Evolutionary conservation across 2,888 invertebrate species (phyloP), one percentile per base, ranked within the genome.

Genomic region (Xestoiulus laeticollis): DNA sequence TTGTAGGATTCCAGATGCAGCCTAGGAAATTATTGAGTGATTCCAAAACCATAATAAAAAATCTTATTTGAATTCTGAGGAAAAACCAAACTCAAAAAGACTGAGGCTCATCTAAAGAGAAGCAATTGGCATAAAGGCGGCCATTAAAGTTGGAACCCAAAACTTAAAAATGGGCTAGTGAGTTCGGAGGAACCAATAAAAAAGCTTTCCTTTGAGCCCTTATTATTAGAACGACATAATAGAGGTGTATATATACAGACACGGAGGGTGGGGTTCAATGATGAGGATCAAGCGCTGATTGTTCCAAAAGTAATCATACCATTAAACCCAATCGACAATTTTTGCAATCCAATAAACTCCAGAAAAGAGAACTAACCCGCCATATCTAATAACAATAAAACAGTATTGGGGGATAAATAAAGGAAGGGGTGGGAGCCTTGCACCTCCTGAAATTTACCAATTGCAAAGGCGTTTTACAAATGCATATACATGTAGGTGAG

Each of bases 151-250:
- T 6, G 59, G 59, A 22, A n/a, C 59, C 22, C 59, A 59, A 59
- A 59, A 59, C 59, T 59, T 59, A 59, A 59, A 59, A 59, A 59
- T 10, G 59, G 59, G 59, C 59, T 10, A n/a, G 59, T n/a, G 22
- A 59, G 59, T 59, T 59, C 22, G 59, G n/a, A 59, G 22, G 59
- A 59, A 59, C 59, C 59, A 59, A 59, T 59, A 59, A 59, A 59
- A 59, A 22, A 59, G 59, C 59, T 59, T 59, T n/a, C 59, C 59
- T 59, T n/a, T 59, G n/a, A 22, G 22, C 22, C 59, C 59, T 22
- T 59, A 59, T 59, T 59, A 59, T 59, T 59, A 59, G 59, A 59
- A 59, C 59, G 59, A 59, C 59, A 59, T 59, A n/a, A 59, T 59
- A 59, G 59, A 59, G 59, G 59, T 59, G 59, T 59, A 8, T 22